phyloP scores from a whole-genome alignment of 2,888 invertebrate genomes.

The Callyntrura guangdongensis region DNA sequence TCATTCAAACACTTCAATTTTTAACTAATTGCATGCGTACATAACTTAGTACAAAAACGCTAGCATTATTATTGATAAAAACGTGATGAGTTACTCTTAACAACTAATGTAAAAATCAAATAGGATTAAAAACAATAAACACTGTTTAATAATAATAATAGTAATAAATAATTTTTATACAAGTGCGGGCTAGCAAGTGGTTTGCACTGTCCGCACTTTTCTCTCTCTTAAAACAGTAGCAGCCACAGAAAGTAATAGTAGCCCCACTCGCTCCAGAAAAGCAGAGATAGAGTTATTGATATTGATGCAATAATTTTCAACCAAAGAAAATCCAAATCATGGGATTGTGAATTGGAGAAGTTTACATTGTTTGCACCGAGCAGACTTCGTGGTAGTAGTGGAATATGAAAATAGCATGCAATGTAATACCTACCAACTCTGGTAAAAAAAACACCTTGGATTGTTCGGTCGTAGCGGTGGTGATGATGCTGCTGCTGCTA shows the following conservation, averaged over 20 bases:
- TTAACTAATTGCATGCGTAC: not conserved
- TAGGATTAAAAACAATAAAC: not conserved
- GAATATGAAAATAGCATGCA: too few relatives aligned
- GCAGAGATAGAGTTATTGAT: not conserved
- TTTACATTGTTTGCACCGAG: too few relatives aligned
- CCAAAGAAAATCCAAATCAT: not conserved
- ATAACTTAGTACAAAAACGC: too few relatives aligned
- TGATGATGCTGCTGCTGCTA: too few relatives aligned
- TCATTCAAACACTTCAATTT: not conserved
- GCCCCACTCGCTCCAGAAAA: not conserved
- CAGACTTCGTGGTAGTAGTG: too few relatives aligned
- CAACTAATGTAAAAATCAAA: not conserved
- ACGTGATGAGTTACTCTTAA: not conserved
- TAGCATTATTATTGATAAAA: not conserved
- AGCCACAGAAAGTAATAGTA: not conserved
- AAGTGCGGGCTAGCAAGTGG: conserved; percentile 66
- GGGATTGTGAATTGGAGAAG: too few relatives aligned
- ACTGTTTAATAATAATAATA: too few relatives aligned
- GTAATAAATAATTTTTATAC: conserved; percentile 2
- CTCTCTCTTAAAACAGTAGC: not conserved
- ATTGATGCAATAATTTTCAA: conserved; percentile 18
- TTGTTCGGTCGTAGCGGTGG: too few relatives aligned
- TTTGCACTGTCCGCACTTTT: conserved; percentile 70
- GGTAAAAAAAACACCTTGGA: too few relatives aligned
- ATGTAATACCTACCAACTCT: too few relatives aligned